phyloP scores from a whole-genome alignment of 64 coral and sea anemone species.

The Hydrozoanthus tunicans region DNA sequence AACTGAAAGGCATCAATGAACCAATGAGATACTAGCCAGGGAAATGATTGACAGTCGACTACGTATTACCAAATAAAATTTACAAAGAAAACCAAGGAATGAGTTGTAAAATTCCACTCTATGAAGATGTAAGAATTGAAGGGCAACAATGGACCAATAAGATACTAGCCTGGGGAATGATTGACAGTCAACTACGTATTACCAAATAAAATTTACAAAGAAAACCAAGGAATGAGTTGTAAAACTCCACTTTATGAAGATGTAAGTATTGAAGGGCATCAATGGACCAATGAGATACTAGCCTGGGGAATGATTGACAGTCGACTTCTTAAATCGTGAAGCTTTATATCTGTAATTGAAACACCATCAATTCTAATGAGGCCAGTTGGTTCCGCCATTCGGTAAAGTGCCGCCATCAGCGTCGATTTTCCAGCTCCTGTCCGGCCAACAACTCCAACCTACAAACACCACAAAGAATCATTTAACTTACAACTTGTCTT shows the following conservation, averaged over 20 bases:
- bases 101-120: too few relatives aligned
- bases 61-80: not conserved
- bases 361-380: constrained; percentile 53
- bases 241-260: too few relatives aligned
- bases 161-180: constrained; percentile 41
- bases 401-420: constrained; percentile 42
- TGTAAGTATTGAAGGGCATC: not conserved
- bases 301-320: constrained; percentile 48
- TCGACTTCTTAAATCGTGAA: constrained; percentile 37
- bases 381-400: constrained; percentile 34
- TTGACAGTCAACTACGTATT: constrained; percentile 23
- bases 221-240: too few relatives aligned
- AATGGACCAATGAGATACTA: constrained; percentile 13
- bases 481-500: not conserved
- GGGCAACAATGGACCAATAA: not conserved
- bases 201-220: not conserved
- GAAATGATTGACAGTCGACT: too few relatives aligned
- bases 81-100: too few relatives aligned
- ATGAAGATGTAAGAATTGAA: too few relatives aligned
- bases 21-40: too few relatives aligned
- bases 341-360: constrained; percentile 34
- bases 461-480: not conserved
- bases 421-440: constrained; percentile 44
- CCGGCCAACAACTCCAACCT: constrained; percentile 48
- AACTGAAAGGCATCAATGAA: too few relatives aligned